Conservation (phyloP, 1,140 invertebrate species). For the Dinoponera quadriceps region DNA sequence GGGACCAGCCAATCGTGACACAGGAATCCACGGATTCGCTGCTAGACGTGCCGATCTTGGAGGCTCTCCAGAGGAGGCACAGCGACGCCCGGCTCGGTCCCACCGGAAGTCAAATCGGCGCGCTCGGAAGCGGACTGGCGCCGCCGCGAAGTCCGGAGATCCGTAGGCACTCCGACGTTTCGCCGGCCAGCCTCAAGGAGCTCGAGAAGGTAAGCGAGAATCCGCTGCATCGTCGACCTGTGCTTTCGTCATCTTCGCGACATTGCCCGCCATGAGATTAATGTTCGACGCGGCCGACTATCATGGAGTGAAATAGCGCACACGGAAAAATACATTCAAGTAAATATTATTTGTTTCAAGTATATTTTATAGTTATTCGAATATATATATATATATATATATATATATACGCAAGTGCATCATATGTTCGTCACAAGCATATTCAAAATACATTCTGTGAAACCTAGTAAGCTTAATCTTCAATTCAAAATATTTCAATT, state of each 20-base stretch:
- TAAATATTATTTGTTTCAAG: too few species aligned
- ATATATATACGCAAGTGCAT: too few species aligned
- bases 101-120: slow-evolving; percentile 81
- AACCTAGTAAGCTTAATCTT: too few species aligned
- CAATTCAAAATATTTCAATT: too few species aligned
- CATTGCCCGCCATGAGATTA: too few species aligned
- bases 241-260: not conserved
- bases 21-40: slow-evolving; percentile 93
- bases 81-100: slow-evolving; percentile 91
- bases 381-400: too few species aligned
- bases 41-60: slow-evolving; percentile 91
- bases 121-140: slow-evolving; percentile 87
- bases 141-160: slow-evolving; percentile 92
- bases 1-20: slow-evolving; percentile 88
- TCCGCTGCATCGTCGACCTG: not conserved
- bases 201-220: slow-evolving; percentile 90
- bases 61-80: slow-evolving; percentile 91
- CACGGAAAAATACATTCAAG: too few species aligned
- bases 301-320: too few species aligned
- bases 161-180: slow-evolving; percentile 92
- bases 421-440: too few species aligned
- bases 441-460: too few species aligned
- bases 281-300: too few species aligned
- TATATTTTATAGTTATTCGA: too few species aligned
- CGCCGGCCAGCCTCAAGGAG: slow-evolving; percentile 93